These are phyloP conservation scores for Oceanodroma leucorhoa DNA, from an alignment of 2,797 vertebrate genomes.

Conservation along the genomic window DNA sequence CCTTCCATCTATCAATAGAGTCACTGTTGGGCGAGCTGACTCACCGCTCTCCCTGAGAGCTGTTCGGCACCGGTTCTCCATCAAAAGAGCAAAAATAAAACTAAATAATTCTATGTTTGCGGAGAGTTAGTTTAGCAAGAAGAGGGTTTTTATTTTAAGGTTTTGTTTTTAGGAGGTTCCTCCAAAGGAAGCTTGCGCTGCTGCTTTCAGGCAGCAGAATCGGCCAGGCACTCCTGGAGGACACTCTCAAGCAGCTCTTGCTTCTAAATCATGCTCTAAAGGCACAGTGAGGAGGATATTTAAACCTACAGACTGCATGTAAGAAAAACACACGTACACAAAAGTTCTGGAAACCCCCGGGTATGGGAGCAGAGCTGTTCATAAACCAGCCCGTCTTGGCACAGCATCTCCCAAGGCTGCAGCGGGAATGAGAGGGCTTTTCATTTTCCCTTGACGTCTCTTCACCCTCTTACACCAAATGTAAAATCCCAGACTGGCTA, in stretches of 20 bases:
- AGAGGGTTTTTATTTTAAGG: neutral
- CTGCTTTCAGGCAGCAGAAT: neutral
- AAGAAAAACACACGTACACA: neutral
- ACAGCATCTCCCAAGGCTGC: neutral
- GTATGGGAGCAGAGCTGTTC: neutral
- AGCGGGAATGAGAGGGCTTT: neutral
- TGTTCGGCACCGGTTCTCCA: neutral
- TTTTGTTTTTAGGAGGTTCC: conserved; percentile 25
- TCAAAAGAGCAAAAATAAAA: conserved; percentile 37
- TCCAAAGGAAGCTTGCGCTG: neutral
- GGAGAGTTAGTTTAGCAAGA: neutral
- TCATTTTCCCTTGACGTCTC: neutral
- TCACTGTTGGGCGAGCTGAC: conserved; percentile 56
- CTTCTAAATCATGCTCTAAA: neutral
- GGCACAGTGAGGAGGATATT: neutral
- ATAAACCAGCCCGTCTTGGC: neutral
- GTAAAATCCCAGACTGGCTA: neutral
- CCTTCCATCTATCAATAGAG: conserved; percentile 62
- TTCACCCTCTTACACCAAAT: rapidly evolving
- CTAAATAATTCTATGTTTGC: neutral
- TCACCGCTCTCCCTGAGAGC: conserved; percentile 33
- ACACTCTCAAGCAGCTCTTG: neutral
- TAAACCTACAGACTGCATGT: neutral
- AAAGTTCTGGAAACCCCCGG: neutral
- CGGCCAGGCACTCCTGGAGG: neutral